Base-by-base conservation (phyloP, 1,140 invertebrate species). In the Nylanderia fulva region DNA sequence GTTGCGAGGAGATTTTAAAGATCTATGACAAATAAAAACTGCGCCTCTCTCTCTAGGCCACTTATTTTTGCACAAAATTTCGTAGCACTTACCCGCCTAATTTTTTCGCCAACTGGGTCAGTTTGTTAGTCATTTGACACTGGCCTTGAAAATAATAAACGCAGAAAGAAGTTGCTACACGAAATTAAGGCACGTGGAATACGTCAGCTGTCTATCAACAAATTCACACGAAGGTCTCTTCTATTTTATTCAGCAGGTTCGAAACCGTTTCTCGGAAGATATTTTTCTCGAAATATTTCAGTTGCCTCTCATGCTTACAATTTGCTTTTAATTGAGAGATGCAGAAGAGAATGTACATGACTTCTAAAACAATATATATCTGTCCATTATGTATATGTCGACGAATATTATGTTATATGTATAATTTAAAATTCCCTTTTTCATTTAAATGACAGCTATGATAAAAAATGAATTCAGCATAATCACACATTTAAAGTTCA, bases 1-100 rank as follows among this genome's bases (percentile, higher is more conserved):
- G 11, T 39, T 36, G 36, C 24, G 58, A 29, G n/a, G 9, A n/a
- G n/a, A 24, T 56, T 79, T 45, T 29, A 6, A 36, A 21, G 60
- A 9, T 80, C 45, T n/a, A 39, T 21, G 60, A 85, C 71, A 86
- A 87, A 85, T 74, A 86, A 87, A 86, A 92, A 91, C 77, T 89
- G 82, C 91, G 89, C 88, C 92, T n/a, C n/a, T n/a, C n/a, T n/a
- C n/a, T n/a, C n/a, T 92, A 92, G 91, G 91, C 84, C 91, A 80
- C 90, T 89, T 92, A 92, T 92, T 92, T 91, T 75, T 85, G 24
- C 63, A 8, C 11, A 45, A 61, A 60, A 39, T 39, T 13, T 21
- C 18, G 9, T 72, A 24, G 5, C 21, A 8, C 9, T 5, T 71
- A 36, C 15, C 11, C 1, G 5, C 36, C 27, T 74, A n/a, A 33